Evolutionary conservation across 2,113 vertebrate species (phyloP), one percentile per base, ranked within the genome.

Genomic region (Pan troglodytes): DNA sequence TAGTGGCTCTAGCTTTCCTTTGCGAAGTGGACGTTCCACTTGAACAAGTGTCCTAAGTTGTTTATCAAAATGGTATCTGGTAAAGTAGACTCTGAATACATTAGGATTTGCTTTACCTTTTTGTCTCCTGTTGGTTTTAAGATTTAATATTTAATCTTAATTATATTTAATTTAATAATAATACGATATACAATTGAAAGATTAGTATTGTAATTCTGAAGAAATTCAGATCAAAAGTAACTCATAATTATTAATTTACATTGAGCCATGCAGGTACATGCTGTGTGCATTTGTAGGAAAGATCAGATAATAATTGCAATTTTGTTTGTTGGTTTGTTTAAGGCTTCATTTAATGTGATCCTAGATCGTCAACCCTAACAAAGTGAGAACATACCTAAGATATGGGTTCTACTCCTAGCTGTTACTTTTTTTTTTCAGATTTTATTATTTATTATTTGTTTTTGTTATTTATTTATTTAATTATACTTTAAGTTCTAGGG

Each of bases 1-100:
- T 3, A 9, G 3, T 0, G 3, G 2, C 0, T 7, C 16, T 17
- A 8, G 1, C 52, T 55, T 13, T 38, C 55, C 45, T 2, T 20
- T 48, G 27, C 14, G 16, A 6, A 72, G 38, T 3, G 70, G 59
- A 27, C 7, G 0, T 4, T 88, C 4, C 22, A 45, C 50, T 27
- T 27, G 6, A 32, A n/a, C 8, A 16, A 48, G 35, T 1, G 10
- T 11, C n/a, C 11, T 14, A 16, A 72, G 22, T 50, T 52, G 32
- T 73, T 11, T 43, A 17, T 55, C 45, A 22, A 11, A 76, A 40
- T 78, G 16, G 0, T 9, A n/a, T 43, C 40, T 50, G 35, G 8
- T 38, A 18, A 18, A 35, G 38, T 80, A 40, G 3, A 75, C 8
- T 64, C 52, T 3, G 7, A 84, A 52, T 59, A 40, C 22, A 14